Evolutionary conservation across 2,888 invertebrate species (phyloP).

Genomic region (Julus scandinavius): DNA sequence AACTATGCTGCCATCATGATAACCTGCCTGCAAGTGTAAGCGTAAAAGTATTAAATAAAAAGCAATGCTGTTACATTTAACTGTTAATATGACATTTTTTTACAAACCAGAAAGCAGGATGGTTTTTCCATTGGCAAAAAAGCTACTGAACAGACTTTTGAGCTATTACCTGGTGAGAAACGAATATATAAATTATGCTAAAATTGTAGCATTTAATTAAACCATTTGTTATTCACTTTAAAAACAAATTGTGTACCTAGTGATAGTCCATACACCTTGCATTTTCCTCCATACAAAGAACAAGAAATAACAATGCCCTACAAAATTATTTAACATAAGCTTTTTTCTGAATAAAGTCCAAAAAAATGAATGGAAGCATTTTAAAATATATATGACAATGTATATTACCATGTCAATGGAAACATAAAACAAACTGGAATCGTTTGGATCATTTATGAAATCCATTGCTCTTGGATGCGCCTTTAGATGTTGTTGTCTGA

Average conservation of each 20-base stretch:
- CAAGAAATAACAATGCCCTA: constrained; percentile 28
- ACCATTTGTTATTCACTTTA: not conserved
- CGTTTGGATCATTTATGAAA: constrained; percentile 39
- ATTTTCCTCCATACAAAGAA: constrained; percentile 7
- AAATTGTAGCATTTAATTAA: not conserved
- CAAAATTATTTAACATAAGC: too few relatives aligned
- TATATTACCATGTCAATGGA: constrained; percentile 47
- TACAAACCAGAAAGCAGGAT: constrained; percentile 26
- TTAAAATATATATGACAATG: not conserved
- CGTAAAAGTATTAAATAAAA: not conserved
- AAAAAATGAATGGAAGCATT: not conserved
- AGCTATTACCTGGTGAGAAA: not conserved
- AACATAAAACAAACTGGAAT: constrained; percentile 44
- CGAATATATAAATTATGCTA: not conserved
- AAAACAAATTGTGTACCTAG: not conserved
- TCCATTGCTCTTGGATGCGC: not conserved
- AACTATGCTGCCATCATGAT: constrained; percentile 36
- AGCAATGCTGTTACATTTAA: not conserved
- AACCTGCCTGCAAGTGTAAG: constrained; percentile 18
- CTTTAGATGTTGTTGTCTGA: constrained; percentile 37
- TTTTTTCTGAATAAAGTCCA: not conserved
- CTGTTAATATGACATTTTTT: not conserved
- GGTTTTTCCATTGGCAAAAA: not conserved
- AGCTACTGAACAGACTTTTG: not conserved
- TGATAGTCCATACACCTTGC: not conserved